A percentile compares a stretch with the other conserved stretches of the same genome.
Conservation (phyloP, 2,797 vertebrate species). For the Dicrostonyx torquatus region DNA sequence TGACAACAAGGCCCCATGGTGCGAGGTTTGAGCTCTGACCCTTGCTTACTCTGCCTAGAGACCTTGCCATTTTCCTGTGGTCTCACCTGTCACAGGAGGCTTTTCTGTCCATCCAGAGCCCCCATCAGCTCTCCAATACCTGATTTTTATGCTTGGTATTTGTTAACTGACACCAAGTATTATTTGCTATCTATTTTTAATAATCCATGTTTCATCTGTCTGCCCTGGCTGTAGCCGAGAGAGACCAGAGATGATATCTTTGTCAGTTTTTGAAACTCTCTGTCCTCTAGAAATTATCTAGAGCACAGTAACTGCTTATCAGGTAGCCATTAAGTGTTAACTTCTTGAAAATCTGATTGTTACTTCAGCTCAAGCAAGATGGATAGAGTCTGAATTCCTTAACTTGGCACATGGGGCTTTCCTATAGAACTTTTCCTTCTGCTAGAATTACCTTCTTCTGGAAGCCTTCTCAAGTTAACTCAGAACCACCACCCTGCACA, state of each 20-base stretch:
- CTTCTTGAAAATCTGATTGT: not conserved
- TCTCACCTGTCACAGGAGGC: accelerated
- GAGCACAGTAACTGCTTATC: not conserved
- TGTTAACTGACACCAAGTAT: not conserved
- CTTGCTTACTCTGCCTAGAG: not conserved
- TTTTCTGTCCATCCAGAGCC: not conserved
- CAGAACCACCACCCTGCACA: not conserved
- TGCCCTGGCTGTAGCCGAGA: not conserved
- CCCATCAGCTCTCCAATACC: accelerated
- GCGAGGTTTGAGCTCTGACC: not conserved
- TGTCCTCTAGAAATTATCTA: not conserved
- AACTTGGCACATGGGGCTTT: not conserved
- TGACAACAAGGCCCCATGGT: not conserved
- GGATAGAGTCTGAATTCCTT: not conserved
- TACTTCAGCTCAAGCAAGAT: not conserved
- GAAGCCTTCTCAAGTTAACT: not conserved
- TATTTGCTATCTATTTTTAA: not conserved
- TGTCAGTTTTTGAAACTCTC: not conserved
- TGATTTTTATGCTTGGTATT: not conserved
- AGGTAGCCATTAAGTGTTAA: not conserved
- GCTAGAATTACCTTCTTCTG: not conserved
- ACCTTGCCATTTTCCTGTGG: accelerated
- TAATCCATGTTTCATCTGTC: not conserved
- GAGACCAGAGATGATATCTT: not conserved
- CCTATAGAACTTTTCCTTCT: not conserved